Base-by-base conservation (phyloP, 37 sponge, comb jelly and placozoan species). In the Cliona cf. orientalis region DNA sequence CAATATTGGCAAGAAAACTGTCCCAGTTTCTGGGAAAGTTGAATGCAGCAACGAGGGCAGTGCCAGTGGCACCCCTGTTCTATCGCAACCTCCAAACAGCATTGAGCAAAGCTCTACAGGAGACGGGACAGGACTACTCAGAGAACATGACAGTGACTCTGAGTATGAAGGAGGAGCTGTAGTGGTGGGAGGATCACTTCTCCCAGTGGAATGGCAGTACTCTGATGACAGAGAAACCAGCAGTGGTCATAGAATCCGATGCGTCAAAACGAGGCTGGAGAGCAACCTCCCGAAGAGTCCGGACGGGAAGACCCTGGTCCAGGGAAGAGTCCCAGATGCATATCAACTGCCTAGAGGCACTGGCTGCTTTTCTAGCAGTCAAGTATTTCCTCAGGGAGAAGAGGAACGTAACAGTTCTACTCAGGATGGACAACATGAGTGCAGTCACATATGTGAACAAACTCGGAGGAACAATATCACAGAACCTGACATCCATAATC, bases 361-460 rank as follows among this genome's bases (percentile, higher is more conserved):
- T n/a, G n/a, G n/a, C n/a, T n/a, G n/a, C n/a, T n/a, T 33, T 21
- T 76, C 74, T 41, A 84, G 74, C 80, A 74, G 33, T 80, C 2
- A 45, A 78, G n/a, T 33, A 56, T 12, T 86, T 82, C 40, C 46
- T 46, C 36, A 82, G 67, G 55, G 40, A 59, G 64, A 71, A 34
- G 46, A 59, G 22, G 2, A 3, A 36, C 53, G 3, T 80, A 32
- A 58, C 71, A 67, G 44, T 82, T 3, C 74, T 82, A 2, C 65
- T 82, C 11, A 60, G 53, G 31, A 58, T 73, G 31, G 83, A 82
- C 74, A 82, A n/a, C n/a, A n/a, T n/a, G n/a, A n/a, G n/a, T n/a
- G n/a, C n/a, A n/a, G n/a, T n/a, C n/a, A n/a, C n/a, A 11, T 86
- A 86, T 32, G 61, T 86, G 36, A 86, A 86, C 74, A 62, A 76